phyloP scores from a whole-genome alignment of 2,113 vertebrate genomes.

The Poicephalus gulielmi region DNA sequence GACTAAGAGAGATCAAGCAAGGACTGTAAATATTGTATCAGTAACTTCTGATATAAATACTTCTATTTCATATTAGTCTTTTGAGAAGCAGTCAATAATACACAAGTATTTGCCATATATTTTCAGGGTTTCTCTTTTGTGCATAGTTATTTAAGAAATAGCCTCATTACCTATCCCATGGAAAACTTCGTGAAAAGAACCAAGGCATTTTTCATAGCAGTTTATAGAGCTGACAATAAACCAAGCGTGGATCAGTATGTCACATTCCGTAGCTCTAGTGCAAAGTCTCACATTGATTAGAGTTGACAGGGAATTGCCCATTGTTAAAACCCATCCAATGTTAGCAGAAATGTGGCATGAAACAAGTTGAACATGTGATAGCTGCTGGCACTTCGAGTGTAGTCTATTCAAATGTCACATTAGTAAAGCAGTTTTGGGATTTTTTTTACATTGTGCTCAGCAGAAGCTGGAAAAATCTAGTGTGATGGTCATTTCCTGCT shows the following conservation, averaged over 20 bases:
- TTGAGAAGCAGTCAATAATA: not conserved
- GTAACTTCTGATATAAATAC: not conserved
- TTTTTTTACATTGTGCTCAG: not conserved
- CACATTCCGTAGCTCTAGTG: not conserved
- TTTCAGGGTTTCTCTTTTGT: not conserved
- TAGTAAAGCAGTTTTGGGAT: not conserved
- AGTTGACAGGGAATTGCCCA: conserved; percentile 37
- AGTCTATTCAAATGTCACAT: conserved; percentile 39
- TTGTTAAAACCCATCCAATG: conserved; percentile 46
- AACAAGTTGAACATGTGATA: conserved; percentile 4
- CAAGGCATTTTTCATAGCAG: not conserved
- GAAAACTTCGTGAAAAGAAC: not conserved
- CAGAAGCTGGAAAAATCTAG: conserved; percentile 35
- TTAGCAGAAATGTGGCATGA: conserved; percentile 23
- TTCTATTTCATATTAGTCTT: not conserved
- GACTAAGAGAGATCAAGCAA: not conserved
- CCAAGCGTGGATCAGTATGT: not conserved
- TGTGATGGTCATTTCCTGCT: conserved; percentile 9
- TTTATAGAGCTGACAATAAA: not conserved
- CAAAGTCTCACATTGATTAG: not conserved
- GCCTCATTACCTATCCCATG: not conserved
- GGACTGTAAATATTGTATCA: not conserved
- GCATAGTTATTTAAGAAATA: not conserved
- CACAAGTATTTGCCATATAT: not conserved
- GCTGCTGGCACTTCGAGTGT: not conserved